Percentiles rank a stretch among this genome's conserved stretches.
These are phyloP conservation scores for Periphyllus acericola DNA, from an alignment of 2,888 invertebrate species.

Conservation along the genomic window DNA sequence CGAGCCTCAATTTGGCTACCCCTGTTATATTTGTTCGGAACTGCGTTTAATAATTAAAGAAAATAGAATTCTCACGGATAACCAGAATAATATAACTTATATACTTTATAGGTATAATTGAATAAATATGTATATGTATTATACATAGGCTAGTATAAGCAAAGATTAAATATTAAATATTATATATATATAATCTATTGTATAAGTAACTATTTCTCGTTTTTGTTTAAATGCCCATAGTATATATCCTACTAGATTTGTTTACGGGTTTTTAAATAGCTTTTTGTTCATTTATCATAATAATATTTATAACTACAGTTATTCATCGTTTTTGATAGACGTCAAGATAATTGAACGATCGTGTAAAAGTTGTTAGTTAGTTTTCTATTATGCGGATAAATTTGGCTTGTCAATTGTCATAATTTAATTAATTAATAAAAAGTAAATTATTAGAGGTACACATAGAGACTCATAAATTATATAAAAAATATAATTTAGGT, in stretches of 20 bases:
- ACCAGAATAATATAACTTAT: not conserved
- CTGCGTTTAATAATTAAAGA: not conserved
- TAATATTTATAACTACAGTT: not conserved
- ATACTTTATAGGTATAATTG: not conserved
- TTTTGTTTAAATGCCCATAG: constrained; percentile 7
- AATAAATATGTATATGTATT: too few relatives aligned
- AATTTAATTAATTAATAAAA: constrained; percentile 33
- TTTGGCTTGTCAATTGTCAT: constrained; percentile 42
- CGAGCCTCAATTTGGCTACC: too few relatives aligned
- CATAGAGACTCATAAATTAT: not conserved
- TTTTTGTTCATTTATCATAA: constrained; percentile 42
- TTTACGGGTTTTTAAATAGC: not conserved
- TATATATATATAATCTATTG: too few relatives aligned
- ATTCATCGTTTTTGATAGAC: constrained; percentile 34
- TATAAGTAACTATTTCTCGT: not conserved
- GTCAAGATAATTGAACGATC: constrained; percentile 33
- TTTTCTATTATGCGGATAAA: not conserved
- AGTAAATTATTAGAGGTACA: constrained; percentile 15
- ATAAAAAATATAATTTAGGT: not conserved
- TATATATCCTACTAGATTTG: not conserved
- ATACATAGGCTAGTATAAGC: too few relatives aligned
- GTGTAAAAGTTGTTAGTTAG: constrained; percentile 11
- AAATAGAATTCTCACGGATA: not conserved
- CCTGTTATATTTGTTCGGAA: too few relatives aligned
- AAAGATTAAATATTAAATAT: too few relatives aligned